Evolutionary conservation across 2,113 vertebrate genomes (phyloP).

Genomic region (Fulica atra): DNA sequence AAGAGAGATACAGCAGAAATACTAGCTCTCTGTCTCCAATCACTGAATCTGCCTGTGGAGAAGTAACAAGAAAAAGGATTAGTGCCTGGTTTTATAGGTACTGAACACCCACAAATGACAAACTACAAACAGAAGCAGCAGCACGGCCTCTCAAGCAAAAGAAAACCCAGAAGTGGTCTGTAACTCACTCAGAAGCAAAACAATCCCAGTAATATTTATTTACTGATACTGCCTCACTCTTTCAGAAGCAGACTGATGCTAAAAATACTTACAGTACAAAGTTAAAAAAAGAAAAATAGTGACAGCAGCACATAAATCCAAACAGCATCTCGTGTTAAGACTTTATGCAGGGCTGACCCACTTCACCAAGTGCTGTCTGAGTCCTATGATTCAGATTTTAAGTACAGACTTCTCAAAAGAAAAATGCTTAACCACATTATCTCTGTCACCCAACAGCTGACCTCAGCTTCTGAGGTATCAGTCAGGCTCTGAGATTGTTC

Average conservation of each 20-base stretch:
- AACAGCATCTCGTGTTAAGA: neutral
- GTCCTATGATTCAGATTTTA: neutral
- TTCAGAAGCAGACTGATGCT: neutral
- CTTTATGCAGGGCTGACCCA: neutral
- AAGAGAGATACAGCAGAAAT: neutral
- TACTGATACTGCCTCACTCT: neutral
- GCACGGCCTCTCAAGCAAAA: neutral
- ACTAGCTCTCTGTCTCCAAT: neutral
- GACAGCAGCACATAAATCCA: slow-evolving; percentile 36
- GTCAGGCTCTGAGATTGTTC: neutral
- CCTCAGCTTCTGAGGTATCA: neutral
- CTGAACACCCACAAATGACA: neutral
- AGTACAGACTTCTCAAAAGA: neutral
- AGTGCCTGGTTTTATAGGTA: neutral
- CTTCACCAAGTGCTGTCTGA: neutral
- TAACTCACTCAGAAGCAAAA: neutral
- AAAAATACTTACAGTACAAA: slow-evolving; percentile 14
- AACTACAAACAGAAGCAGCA: neutral
- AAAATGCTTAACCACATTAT: neutral
- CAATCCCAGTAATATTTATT: neutral
- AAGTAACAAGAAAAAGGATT: neutral
- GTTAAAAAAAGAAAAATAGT: slow-evolving; percentile 7
- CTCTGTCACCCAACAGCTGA: neutral
- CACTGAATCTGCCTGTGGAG: slow-evolving; percentile 15
- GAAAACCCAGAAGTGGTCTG: neutral